Evolutionary conservation across 1,140 invertebrate genomes (phyloP).

Genomic region (Caenorhabditis latens): DNA sequence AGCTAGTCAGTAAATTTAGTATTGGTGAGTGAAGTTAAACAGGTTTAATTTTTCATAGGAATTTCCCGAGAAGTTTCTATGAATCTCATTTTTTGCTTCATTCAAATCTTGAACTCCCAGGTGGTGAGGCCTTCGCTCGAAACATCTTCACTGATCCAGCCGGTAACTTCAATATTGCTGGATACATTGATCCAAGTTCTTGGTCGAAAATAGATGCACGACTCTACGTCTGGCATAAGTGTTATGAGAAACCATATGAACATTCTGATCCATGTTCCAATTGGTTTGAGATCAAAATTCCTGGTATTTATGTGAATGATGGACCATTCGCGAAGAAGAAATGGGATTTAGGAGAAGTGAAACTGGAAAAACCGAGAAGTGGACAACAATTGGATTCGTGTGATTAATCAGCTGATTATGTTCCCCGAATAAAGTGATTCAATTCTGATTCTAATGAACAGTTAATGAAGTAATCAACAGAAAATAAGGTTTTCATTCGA

Average conservation of each 20-base stretch:
- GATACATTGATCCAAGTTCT: not conserved
- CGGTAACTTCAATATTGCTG: not conserved
- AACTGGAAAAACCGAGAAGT: not conserved
- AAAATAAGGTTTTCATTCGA: too few relatives aligned
- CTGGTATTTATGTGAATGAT: not conserved
- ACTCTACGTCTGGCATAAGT: conserved; percentile 32
- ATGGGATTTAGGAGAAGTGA: conserved; percentile 1
- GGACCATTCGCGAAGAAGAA: not conserved
- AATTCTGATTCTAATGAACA: too few relatives aligned
- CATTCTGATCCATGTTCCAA: not conserved
- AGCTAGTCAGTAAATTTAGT: conserved; percentile 6
- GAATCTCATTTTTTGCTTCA: too few relatives aligned
- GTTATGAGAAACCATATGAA: conserved; percentile 8
- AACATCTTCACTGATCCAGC: not conserved
- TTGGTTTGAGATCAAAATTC: conserved; percentile 9
- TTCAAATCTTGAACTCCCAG: not conserved
- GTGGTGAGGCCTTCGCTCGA: not conserved
- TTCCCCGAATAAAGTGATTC: too few relatives aligned
- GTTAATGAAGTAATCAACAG: too few relatives aligned
- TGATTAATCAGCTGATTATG: not conserved
- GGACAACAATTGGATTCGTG: not conserved
- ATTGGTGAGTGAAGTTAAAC: not conserved
- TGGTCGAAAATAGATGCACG: conserved; percentile 18
- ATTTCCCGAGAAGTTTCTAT: too few relatives aligned
- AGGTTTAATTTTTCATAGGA: not conserved